Percentiles rank a stretch among this genome's conserved stretches.
Evolutionary conservation across 2,888 invertebrate species (phyloP).

Genomic region (Seira ritae): DNA sequence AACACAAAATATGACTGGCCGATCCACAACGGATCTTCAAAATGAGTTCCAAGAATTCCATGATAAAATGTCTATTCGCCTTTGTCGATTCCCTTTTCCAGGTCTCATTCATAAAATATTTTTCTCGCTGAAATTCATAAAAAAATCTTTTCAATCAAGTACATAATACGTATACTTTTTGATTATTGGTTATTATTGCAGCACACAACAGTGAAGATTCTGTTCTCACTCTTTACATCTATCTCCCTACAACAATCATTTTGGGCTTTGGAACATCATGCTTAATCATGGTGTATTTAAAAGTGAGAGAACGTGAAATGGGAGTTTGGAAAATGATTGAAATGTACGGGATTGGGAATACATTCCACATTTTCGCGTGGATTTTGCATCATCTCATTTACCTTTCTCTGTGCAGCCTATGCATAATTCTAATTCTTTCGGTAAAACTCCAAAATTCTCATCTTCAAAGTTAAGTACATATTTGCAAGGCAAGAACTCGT

Average conservation of each 20-base stretch:
- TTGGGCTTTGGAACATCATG: constrained; percentile 35
- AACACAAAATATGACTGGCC: not conserved
- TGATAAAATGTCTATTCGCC: constrained; percentile 17
- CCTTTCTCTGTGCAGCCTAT: constrained; percentile 22
- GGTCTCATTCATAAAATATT: too few species aligned
- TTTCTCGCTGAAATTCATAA: not conserved
- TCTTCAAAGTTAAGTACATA: not conserved
- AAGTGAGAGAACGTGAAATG: constrained; percentile 42
- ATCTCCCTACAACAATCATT: constrained; percentile 39
- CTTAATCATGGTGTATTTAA: constrained; percentile 44
- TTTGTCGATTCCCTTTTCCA: constrained; percentile 50
- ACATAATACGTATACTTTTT: not conserved
- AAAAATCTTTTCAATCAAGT: not conserved
- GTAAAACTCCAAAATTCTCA: constrained; percentile 20
- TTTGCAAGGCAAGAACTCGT: not conserved
- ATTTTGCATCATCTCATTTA: constrained; percentile 36
- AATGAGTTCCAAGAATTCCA: constrained; percentile 12
- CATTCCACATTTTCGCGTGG: constrained; percentile 51
- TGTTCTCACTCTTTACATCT: constrained; percentile 23
- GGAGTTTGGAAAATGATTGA: constrained; percentile 40
- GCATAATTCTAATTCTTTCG: constrained; percentile 42
- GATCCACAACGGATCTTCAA: not conserved
- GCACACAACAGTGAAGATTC: constrained; percentile 30
- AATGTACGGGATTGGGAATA: constrained; percentile 45
- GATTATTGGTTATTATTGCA: not conserved